A percentile compares a stretch with the other conserved stretches of the same genome.
Evolutionary conservation across 1,140 invertebrate genomes (phyloP).

Genomic region (Steinernema khuongi): DNA sequence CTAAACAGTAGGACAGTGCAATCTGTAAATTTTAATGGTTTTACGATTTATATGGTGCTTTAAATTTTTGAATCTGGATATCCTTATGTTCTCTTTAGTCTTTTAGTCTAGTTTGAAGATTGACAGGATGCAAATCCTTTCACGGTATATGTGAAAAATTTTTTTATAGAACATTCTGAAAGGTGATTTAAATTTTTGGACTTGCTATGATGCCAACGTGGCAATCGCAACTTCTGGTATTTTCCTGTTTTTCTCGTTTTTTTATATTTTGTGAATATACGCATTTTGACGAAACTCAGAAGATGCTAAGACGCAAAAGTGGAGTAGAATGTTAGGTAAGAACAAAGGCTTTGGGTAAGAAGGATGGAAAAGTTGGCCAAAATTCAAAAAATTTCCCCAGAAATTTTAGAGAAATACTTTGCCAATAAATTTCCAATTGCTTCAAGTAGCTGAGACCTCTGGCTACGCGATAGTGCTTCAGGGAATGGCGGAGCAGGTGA

Average conservation of each 20-base stretch:
- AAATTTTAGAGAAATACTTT: background rate
- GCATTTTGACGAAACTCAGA: too few relatives aligned
- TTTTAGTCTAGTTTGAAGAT: background rate
- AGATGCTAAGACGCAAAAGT: too few relatives aligned
- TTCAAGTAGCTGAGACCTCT: conserved; percentile 4
- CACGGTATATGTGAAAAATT: too few relatives aligned
- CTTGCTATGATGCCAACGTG: too few relatives aligned
- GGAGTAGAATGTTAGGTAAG: too few relatives aligned
- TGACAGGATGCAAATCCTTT: background rate
- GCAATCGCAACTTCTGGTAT: too few relatives aligned
- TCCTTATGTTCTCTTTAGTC: background rate
- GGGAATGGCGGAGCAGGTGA: conserved; percentile 52
- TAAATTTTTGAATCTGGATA: background rate
- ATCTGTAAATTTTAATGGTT: background rate
- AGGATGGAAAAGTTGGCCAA: background rate
- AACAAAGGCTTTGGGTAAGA: too few relatives aligned
- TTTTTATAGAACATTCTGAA: too few relatives aligned
- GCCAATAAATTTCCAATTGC: background rate
- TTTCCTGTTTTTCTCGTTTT: too few relatives aligned
- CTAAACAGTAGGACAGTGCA: background rate
- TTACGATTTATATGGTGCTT: background rate
- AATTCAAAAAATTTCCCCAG: background rate
- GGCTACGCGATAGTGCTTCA: conserved; percentile 14
- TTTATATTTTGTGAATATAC: too few relatives aligned
- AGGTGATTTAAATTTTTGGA: too few relatives aligned